Evolutionary conservation across 2,888 invertebrate species (phyloP).

Genomic region (Sphaerophoria taeniata): DNA sequence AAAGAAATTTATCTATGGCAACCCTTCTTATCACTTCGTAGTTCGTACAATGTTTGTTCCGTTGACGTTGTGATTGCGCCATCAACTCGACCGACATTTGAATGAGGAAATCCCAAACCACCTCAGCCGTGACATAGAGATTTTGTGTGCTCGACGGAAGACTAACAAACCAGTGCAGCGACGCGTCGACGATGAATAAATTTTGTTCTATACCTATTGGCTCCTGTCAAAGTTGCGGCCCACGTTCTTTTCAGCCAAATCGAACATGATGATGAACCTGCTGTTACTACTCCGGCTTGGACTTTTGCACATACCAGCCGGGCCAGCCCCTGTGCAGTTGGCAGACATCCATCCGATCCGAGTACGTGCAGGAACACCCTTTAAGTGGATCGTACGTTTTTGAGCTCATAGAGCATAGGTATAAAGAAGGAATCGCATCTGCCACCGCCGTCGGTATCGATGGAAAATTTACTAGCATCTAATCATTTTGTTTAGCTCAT

Average conservation of each 20-base stretch:
- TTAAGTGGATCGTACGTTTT: slow-evolving; percentile 73
- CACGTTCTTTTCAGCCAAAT: slow-evolving; percentile 72
- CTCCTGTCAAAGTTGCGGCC: slow-evolving; percentile 70
- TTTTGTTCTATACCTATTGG: slow-evolving; percentile 53
- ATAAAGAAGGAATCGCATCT: slow-evolving; percentile 37
- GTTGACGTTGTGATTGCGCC: no score
- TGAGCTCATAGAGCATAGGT: background rate
- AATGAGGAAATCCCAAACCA: slow-evolving; percentile 72
- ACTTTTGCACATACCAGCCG: background rate
- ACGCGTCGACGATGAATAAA: no score
- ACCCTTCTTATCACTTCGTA: no score
- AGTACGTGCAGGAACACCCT: slow-evolving; percentile 65
- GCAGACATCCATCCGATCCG: background rate
- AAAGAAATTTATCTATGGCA: no score
- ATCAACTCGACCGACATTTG: slow-evolving; percentile 41
- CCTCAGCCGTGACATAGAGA: slow-evolving; percentile 68
- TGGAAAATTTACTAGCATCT: slow-evolving; percentile 38
- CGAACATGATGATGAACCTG: slow-evolving; percentile 58
- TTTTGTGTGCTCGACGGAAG: slow-evolving; percentile 48
- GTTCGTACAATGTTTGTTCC: no score
- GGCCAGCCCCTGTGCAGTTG: background rate
- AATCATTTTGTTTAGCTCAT: slow-evolving; percentile 62
- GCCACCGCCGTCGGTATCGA: background rate
- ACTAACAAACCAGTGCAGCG: no score
- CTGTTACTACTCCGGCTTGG: slow-evolving; percentile 5